phyloP scores from a whole-genome alignment of 2,888 invertebrate species.

The Drosophila prolongata region DNA sequence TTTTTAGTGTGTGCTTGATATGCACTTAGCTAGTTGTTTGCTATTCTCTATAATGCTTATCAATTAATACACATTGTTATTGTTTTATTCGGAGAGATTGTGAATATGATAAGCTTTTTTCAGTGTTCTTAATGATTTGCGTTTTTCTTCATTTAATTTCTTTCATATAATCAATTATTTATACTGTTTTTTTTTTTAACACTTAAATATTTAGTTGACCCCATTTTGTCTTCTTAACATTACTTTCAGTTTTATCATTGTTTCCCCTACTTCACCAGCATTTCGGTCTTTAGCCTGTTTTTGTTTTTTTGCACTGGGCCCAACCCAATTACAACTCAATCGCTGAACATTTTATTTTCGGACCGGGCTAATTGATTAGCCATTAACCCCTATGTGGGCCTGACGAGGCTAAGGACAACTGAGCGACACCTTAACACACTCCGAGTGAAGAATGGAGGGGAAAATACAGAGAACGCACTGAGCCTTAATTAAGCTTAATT shows the following conservation, averaged over 20 bases:
- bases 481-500: slow-evolving; percentile 77
- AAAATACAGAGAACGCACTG: slow-evolving; percentile 29
- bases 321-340: slow-evolving; percentile 73
- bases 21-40: background rate
- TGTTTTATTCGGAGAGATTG: background rate
- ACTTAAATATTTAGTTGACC: background rate
- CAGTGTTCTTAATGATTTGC: background rate
- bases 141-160: background rate
- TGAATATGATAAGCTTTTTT: no score
- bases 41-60: background rate
- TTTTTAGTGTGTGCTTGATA: slow-evolving; percentile 4
- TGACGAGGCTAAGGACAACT: slow-evolving; percentile 44
- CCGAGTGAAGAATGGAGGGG: no score
- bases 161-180: background rate
- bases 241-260: background rate
- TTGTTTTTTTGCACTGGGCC: background rate
- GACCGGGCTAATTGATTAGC: slow-evolving; percentile 72
- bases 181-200: background rate
- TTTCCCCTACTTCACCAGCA: no score
- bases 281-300: background rate
- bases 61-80: background rate
- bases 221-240: background rate
- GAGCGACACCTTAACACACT: slow-evolving; percentile 55
- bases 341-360: slow-evolving; percentile 53
- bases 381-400: slow-evolving; percentile 69